phyloP scores from a whole-genome alignment of 2,888 invertebrate species.

The Malthinus flaveolus region DNA sequence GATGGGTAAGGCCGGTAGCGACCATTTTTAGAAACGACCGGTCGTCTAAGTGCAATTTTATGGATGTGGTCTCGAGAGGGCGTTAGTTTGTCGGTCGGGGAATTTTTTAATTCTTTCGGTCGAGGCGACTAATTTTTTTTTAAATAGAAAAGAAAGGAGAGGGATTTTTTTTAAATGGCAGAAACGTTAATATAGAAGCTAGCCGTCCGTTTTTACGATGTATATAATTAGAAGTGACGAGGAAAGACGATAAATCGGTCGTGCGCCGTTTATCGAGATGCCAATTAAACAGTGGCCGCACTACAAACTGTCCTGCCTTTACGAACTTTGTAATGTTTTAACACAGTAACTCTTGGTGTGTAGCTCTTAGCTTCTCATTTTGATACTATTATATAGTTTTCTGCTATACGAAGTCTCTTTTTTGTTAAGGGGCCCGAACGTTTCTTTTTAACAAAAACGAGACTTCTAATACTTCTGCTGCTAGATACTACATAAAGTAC shows the following conservation, averaged over 20 bases:
- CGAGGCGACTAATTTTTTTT: background rate
- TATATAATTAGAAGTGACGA: constrained; percentile 37
- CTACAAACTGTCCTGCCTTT: constrained; percentile 53
- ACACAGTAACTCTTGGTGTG: constrained; percentile 48
- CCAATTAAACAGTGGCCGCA: constrained; percentile 42
- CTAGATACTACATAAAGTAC: constrained; percentile 25
- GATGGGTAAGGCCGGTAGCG: constrained; percentile 8
- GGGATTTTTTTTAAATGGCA: constrained; percentile 11
- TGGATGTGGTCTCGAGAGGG: too few relatives aligned
- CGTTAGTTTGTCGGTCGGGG: background rate
- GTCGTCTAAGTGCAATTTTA: too few relatives aligned
- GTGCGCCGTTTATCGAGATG: constrained; percentile 42
- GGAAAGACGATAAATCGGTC: constrained; percentile 42
- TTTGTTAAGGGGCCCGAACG: too few relatives aligned
- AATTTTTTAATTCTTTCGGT: background rate
- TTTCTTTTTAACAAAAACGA: too few relatives aligned
- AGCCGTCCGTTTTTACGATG: constrained; percentile 48
- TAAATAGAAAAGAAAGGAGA: background rate
- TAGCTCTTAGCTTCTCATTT: constrained; percentile 53
- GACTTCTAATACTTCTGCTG: constrained; percentile 35
- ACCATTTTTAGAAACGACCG: too few relatives aligned
- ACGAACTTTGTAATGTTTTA: constrained; percentile 30
- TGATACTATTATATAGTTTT: constrained; percentile 50
- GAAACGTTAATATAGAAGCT: constrained; percentile 41
- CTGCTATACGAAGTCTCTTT: constrained; percentile 31